Evolutionary conservation across 92 coral and sea anemone species (phyloP).

Genomic region (Heliopora coerulea): DNA sequence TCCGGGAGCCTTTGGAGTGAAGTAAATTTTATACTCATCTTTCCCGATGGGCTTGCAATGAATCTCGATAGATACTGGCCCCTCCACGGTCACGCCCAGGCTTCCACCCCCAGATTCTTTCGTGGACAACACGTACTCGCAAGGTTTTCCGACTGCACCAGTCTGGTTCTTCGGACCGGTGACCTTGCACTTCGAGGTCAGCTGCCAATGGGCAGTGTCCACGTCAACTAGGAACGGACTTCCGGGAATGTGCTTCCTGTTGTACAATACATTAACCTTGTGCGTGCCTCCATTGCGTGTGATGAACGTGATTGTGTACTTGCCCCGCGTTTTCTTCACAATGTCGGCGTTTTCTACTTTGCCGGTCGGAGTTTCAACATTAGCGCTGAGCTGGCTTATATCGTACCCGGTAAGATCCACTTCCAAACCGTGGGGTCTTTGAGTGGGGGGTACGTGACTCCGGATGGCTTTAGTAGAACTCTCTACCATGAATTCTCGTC

Average conservation of each 20-base stretch:
- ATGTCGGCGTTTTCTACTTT: slow-evolving; percentile 89
- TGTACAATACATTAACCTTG: slow-evolving; percentile 84
- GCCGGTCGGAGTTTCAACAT: slow-evolving; percentile 89
- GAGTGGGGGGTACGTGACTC: slow-evolving; percentile 70
- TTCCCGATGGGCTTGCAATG: slow-evolving; percentile 90
- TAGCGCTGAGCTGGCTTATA: slow-evolving; percentile 82
- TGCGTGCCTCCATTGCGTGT: slow-evolving; percentile 97
- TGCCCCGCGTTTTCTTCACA: slow-evolving; percentile 71
- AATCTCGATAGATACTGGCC: slow-evolving; percentile 92
- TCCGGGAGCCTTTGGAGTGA: slow-evolving; percentile 91
- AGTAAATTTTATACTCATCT: slow-evolving; percentile 87
- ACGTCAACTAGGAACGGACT: slow-evolving; percentile 96
- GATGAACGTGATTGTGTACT: slow-evolving; percentile 91
- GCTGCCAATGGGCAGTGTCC: slow-evolving; percentile 97
- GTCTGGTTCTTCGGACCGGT: slow-evolving; percentile 94
- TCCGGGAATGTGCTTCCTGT: slow-evolving; percentile 83
- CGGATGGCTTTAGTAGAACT: slow-evolving; percentile 70
- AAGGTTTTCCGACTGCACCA: slow-evolving; percentile 87
- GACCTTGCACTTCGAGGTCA: slow-evolving; percentile 84
- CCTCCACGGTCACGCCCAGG: slow-evolving; percentile 96
- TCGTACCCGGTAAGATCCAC: slow-evolving; percentile 93
- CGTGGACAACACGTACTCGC: slow-evolving; percentile 91
- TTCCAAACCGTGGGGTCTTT: slow-evolving; percentile 96
- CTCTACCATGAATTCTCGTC: slow-evolving; percentile 33
- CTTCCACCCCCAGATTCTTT: slow-evolving; percentile 98